phyloP scores from a whole-genome alignment of 2,113 vertebrate species.

The Podarcis raffonei region DNA sequence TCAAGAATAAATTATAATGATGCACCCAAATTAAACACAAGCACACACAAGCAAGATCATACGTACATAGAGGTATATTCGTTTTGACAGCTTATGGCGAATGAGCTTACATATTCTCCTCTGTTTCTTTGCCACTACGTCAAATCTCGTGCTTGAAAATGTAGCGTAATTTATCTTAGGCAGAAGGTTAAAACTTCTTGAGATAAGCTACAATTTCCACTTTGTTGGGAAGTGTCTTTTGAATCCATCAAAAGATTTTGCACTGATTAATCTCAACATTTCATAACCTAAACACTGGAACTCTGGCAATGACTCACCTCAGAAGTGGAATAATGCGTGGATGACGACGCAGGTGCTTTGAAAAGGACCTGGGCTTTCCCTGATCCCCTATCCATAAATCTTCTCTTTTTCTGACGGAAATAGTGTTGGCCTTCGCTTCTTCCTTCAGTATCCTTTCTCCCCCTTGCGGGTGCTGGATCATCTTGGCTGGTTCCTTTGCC shows the following conservation, averaged over 20 bases:
- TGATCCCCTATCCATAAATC: not conserved
- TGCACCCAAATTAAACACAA: not conserved
- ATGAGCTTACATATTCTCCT: no score
- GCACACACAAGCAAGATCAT: no score
- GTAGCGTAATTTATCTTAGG: not conserved
- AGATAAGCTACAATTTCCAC: not conserved
- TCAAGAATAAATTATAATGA: not conserved
- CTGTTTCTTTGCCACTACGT: not conserved
- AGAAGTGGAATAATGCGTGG: not conserved
- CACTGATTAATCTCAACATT: not conserved
- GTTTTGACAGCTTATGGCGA: not conserved
- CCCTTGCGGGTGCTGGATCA: not conserved
- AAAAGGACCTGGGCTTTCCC: not conserved
- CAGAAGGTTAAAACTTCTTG: not conserved
- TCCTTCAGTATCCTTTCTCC: not conserved
- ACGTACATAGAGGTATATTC: no score
- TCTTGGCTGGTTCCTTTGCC: conserved; percentile 15
- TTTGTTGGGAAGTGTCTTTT: not conserved
- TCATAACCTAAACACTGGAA: not conserved
- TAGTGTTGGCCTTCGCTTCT: not conserved
- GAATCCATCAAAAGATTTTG: not conserved
- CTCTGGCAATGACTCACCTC: not conserved
- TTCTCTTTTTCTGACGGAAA: not conserved
- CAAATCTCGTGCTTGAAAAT: not conserved
- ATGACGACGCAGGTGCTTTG: not conserved